phyloP scores from a whole-genome alignment of 2,113 vertebrate species.

The Sebastes schlegelii region DNA sequence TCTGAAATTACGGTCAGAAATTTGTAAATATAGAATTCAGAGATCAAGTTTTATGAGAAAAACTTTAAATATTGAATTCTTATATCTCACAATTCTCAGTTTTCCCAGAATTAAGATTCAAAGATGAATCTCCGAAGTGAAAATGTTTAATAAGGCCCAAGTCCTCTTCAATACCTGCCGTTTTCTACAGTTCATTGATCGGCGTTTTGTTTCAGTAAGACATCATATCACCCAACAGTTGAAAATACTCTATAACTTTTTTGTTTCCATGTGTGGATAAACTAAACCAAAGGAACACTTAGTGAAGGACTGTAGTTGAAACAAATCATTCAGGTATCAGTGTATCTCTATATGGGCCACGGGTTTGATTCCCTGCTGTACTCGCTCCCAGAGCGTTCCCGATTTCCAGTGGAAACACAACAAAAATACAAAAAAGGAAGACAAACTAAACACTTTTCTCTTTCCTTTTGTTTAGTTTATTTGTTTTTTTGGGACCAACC shows the following conservation, averaged over 20 bases:
- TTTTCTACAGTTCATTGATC: background rate
- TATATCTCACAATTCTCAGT: background rate
- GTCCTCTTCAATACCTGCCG: background rate
- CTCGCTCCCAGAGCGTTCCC: background rate
- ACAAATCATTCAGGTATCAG: background rate
- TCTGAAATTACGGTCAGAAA: background rate
- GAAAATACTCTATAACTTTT: background rate
- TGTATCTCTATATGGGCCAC: background rate
- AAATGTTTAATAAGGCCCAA: background rate
- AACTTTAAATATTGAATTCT: background rate
- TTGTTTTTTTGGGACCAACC: conserved; percentile 40
- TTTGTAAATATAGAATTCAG: background rate
- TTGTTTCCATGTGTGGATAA: background rate
- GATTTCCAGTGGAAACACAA: conserved; percentile 47
- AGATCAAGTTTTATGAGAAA: background rate
- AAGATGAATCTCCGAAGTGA: background rate
- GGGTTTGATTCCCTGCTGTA: conserved; percentile 23
- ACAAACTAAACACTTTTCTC: conserved; percentile 23
- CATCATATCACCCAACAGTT: conserved; percentile 21
- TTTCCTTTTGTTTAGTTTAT: conserved; percentile 7
- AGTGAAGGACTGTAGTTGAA: conserved; percentile 47
- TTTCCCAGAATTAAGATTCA: background rate
- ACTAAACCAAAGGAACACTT: conserved; percentile 62
- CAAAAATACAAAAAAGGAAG: conserved; percentile 55
- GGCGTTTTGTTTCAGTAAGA: conserved; percentile 5